Conservation (phyloP, 2,888 invertebrate genomes). For the Trissoscelio sp. region DNA sequence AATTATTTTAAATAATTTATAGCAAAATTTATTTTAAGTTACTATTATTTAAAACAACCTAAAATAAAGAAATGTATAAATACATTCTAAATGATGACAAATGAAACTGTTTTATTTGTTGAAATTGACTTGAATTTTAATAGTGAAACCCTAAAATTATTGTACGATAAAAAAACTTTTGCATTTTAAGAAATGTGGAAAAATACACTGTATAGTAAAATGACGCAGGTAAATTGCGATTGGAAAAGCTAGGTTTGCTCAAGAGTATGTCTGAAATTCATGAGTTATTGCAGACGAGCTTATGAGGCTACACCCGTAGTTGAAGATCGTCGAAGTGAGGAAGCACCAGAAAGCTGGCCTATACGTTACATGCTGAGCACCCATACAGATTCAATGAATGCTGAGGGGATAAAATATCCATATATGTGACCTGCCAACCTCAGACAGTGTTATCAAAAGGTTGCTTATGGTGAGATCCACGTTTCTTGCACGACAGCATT, state of each 20-base stretch:
- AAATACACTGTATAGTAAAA: constrained; percentile 8
- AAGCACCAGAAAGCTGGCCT: constrained; percentile 53
- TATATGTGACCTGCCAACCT: constrained; percentile 53
- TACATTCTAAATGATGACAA: no score
- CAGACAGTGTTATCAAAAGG: constrained; percentile 50
- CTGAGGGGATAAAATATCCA: constrained; percentile 53
- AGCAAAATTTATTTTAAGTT: no score
- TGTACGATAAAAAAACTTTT: no score
- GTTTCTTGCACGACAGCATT: constrained; percentile 52
- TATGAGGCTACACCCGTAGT: constrained; percentile 21
- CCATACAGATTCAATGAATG: constrained; percentile 51
- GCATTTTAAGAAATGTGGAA: background rate
- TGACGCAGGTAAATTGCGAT: constrained; percentile 29
- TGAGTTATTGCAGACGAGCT: constrained; percentile 47
- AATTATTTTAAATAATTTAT: no score
- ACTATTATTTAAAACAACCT: no score
- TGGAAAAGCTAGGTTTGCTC: constrained; percentile 35
- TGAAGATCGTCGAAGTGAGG: constrained; percentile 50
- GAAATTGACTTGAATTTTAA: no score
- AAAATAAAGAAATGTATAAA: no score
- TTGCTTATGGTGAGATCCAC: constrained; percentile 34
- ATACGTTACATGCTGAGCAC: constrained; percentile 29
- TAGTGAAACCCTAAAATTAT: no score
- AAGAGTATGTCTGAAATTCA: constrained; percentile 48
- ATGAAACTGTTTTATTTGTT: no score